phyloP scores from a whole-genome alignment of 2,113 vertebrate species.

The Corythoichthys intestinalis region DNA sequence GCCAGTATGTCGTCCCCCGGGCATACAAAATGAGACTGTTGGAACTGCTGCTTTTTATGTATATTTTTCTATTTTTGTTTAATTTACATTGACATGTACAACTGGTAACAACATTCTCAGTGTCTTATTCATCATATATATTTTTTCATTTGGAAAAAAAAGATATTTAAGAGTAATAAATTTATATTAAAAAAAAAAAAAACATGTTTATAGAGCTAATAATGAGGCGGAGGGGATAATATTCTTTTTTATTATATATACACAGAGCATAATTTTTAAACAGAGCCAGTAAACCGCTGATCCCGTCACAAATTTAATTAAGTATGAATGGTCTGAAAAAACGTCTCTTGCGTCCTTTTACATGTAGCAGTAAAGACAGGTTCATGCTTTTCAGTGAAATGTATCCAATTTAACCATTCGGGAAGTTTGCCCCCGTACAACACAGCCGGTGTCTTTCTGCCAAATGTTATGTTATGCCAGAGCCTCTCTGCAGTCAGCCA shows the following conservation, averaged over 20 bases:
- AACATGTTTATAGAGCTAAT: background rate
- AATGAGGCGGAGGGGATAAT: too few relatives aligned
- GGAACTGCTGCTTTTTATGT: background rate
- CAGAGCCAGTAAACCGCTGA: background rate
- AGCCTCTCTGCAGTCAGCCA: slow-evolving; percentile 43
- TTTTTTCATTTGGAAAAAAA: background rate
- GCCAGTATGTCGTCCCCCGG: slow-evolving; percentile 24
- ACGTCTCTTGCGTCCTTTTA: background rate
- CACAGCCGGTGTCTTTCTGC: slow-evolving; percentile 44
- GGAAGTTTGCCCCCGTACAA: slow-evolving; percentile 28
- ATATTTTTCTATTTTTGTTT: background rate
- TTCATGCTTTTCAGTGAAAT: background rate
- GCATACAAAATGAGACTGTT: background rate
- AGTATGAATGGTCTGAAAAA: background rate
- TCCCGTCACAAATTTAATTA: background rate
- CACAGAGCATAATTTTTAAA: background rate
- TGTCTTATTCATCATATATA: background rate
- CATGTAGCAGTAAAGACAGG: slow-evolving; percentile 1
- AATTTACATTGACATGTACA: background rate
- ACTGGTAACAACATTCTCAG: background rate
- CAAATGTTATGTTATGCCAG: slow-evolving; percentile 51
- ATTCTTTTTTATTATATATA: too few relatives aligned
- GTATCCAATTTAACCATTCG: slow-evolving; percentile 5
- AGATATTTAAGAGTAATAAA: too few relatives aligned
- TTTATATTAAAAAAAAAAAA: background rate